phyloP scores from a whole-genome alignment of 2,888 invertebrate genomes.

The Phengaris arion region DNA sequence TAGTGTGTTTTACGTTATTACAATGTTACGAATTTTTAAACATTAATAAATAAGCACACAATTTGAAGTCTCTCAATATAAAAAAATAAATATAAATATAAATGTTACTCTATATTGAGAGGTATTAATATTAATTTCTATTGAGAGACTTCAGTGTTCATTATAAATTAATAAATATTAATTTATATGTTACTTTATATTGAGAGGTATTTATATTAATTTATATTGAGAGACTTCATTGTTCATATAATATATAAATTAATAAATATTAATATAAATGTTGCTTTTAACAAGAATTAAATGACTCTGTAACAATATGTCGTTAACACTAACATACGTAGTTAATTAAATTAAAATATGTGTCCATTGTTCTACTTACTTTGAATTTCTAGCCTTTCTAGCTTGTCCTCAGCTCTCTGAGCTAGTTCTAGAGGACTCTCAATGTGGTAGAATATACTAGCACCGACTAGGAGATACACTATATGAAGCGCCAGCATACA shows the following conservation, averaged over 20 bases:
- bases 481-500: constrained; percentile 87
- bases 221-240: too few species aligned
- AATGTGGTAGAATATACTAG: constrained; percentile 91
- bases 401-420: constrained; percentile 77
- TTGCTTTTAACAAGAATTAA: background rate
- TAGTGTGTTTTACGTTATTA: background rate
- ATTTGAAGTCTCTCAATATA: background rate
- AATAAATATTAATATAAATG: background rate
- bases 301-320: background rate
- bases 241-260: background rate
- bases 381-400: constrained; percentile 84
- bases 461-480: constrained; percentile 88
- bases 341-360: background rate
- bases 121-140: too few species aligned
- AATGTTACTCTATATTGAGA: background rate
- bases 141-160: too few species aligned
- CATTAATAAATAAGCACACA: too few species aligned
- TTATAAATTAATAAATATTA: too few species aligned
- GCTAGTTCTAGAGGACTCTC: constrained; percentile 86
- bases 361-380: constrained; percentile 73
- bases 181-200: too few species aligned
- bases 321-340: background rate
- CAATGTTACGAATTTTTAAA: too few species aligned
- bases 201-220: too few species aligned
- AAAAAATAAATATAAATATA: background rate